Evolutionary conservation across 2,113 vertebrate species (phyloP).

Genomic region (Deroptyus accipitrinus): DNA sequence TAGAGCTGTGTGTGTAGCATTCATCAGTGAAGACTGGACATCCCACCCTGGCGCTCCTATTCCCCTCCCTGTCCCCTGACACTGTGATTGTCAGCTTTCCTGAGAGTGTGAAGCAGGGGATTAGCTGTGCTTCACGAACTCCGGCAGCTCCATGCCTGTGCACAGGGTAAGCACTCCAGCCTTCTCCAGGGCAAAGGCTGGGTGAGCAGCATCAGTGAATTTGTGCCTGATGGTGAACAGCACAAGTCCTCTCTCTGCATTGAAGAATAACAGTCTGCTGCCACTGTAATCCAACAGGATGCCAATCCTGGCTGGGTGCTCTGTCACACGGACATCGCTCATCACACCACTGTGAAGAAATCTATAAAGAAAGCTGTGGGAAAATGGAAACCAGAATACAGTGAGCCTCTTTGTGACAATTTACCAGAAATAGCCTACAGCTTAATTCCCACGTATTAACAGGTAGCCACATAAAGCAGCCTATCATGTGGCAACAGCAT

Average conservation of each 20-base stretch:
- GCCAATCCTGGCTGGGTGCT: slow-evolving; percentile 80
- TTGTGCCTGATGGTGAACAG: slow-evolving; percentile 81
- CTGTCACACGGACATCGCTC: slow-evolving; percentile 79
- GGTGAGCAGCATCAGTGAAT: slow-evolving; percentile 80
- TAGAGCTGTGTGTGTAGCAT: not conserved
- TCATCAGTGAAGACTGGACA: not conserved
- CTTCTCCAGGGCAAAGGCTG: slow-evolving; percentile 86
- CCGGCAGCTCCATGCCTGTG: slow-evolving; percentile 82
- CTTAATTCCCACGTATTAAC: not conserved
- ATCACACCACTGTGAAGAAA: slow-evolving; percentile 82
- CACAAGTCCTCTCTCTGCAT: slow-evolving; percentile 84
- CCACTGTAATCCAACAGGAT: slow-evolving; percentile 85
- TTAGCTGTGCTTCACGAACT: slow-evolving; percentile 85
- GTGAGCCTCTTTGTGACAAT: not conserved
- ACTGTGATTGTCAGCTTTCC: not conserved
- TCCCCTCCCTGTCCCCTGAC: not conserved
- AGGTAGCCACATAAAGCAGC: not conserved
- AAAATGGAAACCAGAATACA: not conserved
- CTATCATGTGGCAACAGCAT: not conserved
- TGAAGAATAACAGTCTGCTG: slow-evolving; percentile 86
- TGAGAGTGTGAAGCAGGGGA: not conserved
- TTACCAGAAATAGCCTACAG: not conserved
- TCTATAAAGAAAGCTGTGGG: slow-evolving; percentile 81
- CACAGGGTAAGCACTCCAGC: slow-evolving; percentile 83
- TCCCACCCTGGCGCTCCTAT: not conserved